phyloP scores from a whole-genome alignment of 2,113 vertebrate genomes.

The Gambusia affinis region DNA sequence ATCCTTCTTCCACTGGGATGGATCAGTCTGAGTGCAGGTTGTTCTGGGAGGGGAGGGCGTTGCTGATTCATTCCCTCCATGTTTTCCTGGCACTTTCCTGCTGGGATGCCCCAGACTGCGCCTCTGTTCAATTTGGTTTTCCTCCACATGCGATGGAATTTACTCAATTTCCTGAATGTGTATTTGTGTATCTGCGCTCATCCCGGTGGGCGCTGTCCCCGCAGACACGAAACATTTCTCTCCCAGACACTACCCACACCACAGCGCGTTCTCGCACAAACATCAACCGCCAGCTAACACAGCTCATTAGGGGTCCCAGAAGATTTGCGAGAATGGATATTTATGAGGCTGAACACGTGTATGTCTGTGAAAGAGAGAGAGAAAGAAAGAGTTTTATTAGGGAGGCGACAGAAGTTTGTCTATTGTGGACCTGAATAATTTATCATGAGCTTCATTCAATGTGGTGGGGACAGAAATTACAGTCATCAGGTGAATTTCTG shows the following conservation, averaged over 20 bases:
- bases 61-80: neutral
- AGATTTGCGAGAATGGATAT: constrained; percentile 30
- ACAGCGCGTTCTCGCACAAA: constrained; percentile 5
- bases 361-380: neutral
- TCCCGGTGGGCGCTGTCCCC: neutral
- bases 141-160: constrained; percentile 4
- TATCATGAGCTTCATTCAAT: neutral
- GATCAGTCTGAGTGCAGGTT: neutral
- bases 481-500: neutral
- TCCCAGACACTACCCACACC: constrained; percentile 7
- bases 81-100: constrained; percentile 2
- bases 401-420: constrained; percentile 5
- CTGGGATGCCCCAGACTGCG: constrained; percentile 2
- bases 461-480: neutral
- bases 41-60: neutral
- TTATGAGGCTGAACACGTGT: constrained; percentile 16
- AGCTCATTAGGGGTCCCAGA: constrained; percentile 37
- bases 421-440: constrained; percentile 2
- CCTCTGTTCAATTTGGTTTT: constrained; percentile 2
- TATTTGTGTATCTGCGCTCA: constrained; percentile 10
- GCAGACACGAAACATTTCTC: constrained; percentile 19
- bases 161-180: constrained; percentile 2
- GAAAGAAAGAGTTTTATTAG: neutral
- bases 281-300: neutral
- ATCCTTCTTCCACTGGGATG: neutral